A percentile compares a stretch with the other conserved stretches of the same genome.
Evolutionary conservation across 35 echinoderm and acorn worm genomes (phyloP).

Genomic region (Lytechinus variegatus): DNA sequence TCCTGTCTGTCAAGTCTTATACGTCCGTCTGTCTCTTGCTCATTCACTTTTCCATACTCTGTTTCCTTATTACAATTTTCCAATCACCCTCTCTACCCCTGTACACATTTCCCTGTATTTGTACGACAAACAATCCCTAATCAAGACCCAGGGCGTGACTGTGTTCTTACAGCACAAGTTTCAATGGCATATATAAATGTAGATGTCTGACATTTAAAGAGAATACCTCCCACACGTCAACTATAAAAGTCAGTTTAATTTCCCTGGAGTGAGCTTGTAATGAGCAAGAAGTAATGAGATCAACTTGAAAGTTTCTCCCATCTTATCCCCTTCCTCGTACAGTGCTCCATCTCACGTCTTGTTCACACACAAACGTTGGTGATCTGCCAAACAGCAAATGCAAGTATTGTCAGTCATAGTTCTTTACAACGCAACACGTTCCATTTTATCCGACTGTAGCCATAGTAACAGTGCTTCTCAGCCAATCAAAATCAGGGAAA

Average conservation of each 20-base stretch:
- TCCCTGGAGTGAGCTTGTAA: not conserved
- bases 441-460: no score
- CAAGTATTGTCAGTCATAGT: no score
- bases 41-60: not conserved
- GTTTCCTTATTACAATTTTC: not conserved
- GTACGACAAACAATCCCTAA: not conserved
- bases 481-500: no score
- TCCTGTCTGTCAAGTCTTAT: no score
- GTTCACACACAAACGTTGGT: not conserved
- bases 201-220: not conserved
- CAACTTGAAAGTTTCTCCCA: not conserved
- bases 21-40: not conserved
- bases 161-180: not conserved
- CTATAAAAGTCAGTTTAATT: not conserved
- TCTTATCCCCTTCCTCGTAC: not conserved
- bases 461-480: no score
- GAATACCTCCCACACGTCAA: not conserved
- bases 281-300: not conserved
- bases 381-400: no score
- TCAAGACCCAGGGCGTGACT: not conserved
- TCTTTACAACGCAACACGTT: no score
- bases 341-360: not conserved
- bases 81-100: not conserved
- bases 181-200: not conserved
- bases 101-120: not conserved